These are phyloP conservation scores for Drosophila paulistorum DNA, from an alignment of 1,140 invertebrate genomes.

Conservation along the genomic window DNA sequence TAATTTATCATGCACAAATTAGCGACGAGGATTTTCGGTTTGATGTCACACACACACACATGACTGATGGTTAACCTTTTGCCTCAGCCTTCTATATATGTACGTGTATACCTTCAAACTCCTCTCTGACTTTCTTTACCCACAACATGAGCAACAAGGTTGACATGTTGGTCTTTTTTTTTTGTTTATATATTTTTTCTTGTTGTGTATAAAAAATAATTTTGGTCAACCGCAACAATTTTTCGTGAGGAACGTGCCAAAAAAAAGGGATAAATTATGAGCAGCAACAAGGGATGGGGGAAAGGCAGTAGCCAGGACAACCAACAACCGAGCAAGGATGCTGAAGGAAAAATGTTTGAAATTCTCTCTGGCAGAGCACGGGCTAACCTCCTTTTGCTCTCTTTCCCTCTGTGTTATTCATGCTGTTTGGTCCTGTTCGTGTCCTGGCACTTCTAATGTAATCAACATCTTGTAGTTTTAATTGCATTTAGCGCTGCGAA, in stretches of 20 bases:
- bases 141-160: constrained; percentile 28
- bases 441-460: constrained; percentile 73
- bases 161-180: constrained; percentile 59
- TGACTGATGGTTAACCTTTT: constrained; percentile 57
- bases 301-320: constrained; percentile 25
- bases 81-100: not conserved
- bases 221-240: constrained; percentile 76
- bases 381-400: constrained; percentile 2
- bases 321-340: constrained; percentile 15
- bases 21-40: constrained; percentile 70
- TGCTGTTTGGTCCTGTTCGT: constrained; percentile 34
- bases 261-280: constrained; percentile 53
- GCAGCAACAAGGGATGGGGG: constrained; percentile 17
- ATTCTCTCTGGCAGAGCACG: constrained; percentile 31
- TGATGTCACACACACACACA: constrained; percentile 42
- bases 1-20: constrained; percentile 82
- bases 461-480: constrained; percentile 79
- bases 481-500: constrained; percentile 77
- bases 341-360: constrained; percentile 34
- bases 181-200: constrained; percentile 15
- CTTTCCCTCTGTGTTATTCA: not conserved
- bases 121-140: not conserved
- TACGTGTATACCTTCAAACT: not conserved
- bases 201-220: constrained; percentile 52
- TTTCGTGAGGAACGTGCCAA: constrained; percentile 55